Base-by-base conservation (phyloP, 2,797 vertebrate genomes). In the Coccyzus lansbergi region DNA sequence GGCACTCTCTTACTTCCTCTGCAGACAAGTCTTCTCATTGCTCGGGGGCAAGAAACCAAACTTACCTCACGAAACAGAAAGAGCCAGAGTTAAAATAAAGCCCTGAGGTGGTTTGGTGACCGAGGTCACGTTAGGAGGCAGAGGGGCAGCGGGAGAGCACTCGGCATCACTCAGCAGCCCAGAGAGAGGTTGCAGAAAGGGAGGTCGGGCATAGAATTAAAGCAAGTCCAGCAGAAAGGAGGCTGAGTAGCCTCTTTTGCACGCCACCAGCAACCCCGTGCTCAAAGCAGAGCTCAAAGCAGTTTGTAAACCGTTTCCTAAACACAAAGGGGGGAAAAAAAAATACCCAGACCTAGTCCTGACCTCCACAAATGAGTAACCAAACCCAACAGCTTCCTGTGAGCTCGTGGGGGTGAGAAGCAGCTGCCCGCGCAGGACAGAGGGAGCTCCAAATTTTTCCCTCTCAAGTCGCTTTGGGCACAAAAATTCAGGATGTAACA, bases 1-100 rank as follows among this genome's bases (percentile, higher is more conserved):
- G 99, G 99, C 99, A 99, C 98, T 97, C 96, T 97, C 97, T 97
- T 95, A 97, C 98, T 99, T 99, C 99, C 98, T 97, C 98, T 95
- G 86, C 97, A 92, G 60, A 96, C 92, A 96, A 97, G 92, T 95
- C 84, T 96, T 94, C 95, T 96, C 94, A 95, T 78, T 96, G 85
- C 92, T 77, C 9, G 92, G 92, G 97, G 98, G 98, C 98, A 98
- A 98, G 97, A 98, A 97, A 98, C 94, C 97, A 98, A 98, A 98
- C 98, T 98, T 97, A 98, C 97, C 95, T 95, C 52, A 76, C 26
- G 31, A 98, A 97, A 96, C 75, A 76, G 72, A 97, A 98, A 78
- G 29, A 29, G 96, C 92, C 76, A 40, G 67, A 96, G 94, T 97
- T 96, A 97, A 98, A 98, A 98, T 96, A 97, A 97, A 98, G 97